Evolutionary conservation across 2,888 invertebrate species (phyloP), one percentile per base, ranked within the genome.

Genomic region (Rhagonycha lutea): DNA sequence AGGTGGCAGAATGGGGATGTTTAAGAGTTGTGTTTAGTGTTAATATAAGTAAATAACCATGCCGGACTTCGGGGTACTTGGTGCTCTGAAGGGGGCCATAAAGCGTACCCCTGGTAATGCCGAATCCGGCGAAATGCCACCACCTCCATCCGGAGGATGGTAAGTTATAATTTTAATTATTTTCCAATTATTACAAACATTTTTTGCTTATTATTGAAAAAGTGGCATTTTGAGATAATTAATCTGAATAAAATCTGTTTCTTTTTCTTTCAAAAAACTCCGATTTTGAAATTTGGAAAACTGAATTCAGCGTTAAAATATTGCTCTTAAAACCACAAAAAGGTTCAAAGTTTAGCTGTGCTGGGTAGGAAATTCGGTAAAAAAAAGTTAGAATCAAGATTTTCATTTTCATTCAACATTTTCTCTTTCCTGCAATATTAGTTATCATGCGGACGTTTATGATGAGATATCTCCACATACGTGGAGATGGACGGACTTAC

Each of bases 11-110:
- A 78, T 75, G 75, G 75, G 75, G 77, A 72, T 70, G 62, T 32
- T 77, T 72, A 29, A 62, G 24, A 47, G 23, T 69, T 73, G 73
- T 76, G 78, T 72, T 73, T 72, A 78, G 78, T 78, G 73, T 76
- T 72, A 71, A 69, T 47, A 61, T 68, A 61, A 62, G 70, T 76
- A 78, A 28, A 61, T 70, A 61, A 47, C 76, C 68, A 85, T 86
- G 85, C 83, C 85, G 75, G 84, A 83, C 70, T 83, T 85, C 74
- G 83, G 83, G 73, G 82, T 83, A 69, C 78, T 85, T 69, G 82
- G 82, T 69, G 81, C 80, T 71, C 78, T 84, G 71, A 83, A 82
- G 73, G 75, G 71, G 47, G 75, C 70, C 23, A 62, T 78, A 5
- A 75, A 75, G 65, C 26, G 70, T 61, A 47, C 47, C 11, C 23